Percentiles rank a stretch among this genome's conserved stretches.
These are phyloP conservation scores for Charanyca ferruginea DNA, from an alignment of 2,888 invertebrate species.

Conservation along the genomic window DNA sequence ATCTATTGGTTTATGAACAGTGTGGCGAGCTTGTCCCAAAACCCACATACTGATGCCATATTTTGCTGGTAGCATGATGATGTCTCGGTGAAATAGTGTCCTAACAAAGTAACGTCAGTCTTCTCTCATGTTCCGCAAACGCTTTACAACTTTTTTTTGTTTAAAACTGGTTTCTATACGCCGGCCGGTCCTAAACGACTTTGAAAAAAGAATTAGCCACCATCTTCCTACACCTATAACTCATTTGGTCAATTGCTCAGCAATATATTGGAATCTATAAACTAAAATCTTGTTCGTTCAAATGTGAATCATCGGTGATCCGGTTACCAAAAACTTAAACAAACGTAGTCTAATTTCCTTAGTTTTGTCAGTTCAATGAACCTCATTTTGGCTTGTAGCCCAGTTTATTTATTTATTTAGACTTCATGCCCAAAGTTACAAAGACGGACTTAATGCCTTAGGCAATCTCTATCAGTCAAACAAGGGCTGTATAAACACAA, in stretches of 20 bases:
- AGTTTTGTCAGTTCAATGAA: conserved; percentile 36
- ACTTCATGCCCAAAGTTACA: too few species aligned
- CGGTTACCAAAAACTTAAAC: conserved; percentile 32
- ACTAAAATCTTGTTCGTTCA: not conserved
- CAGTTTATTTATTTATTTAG: too few species aligned
- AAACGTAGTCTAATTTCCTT: conserved; percentile 22
- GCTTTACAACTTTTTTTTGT: too few species aligned
- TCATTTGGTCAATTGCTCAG: not conserved
- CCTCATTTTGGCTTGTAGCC: conserved; percentile 26
- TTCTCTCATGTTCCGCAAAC: not conserved
- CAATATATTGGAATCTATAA: not conserved
- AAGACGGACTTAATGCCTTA: too few species aligned
- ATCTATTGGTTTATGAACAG: too few species aligned
- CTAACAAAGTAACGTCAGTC: not conserved
- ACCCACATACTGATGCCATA: too few species aligned
- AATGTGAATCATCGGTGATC: conserved; percentile 16
- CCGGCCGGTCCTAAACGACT: not conserved
- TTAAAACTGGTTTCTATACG: not conserved
- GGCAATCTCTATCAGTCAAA: too few species aligned
- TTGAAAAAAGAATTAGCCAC: not conserved
- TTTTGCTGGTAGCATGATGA: too few species aligned
- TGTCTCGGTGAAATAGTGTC: not conserved
- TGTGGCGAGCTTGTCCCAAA: too few species aligned
- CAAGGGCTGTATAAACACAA: too few species aligned
- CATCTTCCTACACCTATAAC: not conserved